Conservation (phyloP, 1,140 invertebrate genomes). For the Nephotettix cincticeps region DNA sequence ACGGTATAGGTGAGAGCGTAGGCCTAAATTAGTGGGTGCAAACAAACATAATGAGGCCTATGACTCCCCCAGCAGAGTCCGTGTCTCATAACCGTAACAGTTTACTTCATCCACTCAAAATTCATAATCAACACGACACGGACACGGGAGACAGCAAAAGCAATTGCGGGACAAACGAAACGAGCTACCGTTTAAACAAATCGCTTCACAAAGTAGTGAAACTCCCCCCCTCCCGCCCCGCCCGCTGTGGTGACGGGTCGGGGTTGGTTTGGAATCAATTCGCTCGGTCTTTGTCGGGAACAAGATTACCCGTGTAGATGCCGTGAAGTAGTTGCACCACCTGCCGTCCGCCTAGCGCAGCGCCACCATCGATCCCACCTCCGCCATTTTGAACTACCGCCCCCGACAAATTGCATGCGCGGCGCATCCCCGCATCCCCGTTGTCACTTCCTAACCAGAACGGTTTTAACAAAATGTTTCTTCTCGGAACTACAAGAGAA, state of each 20-base stretch:
- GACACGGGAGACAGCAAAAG: too few species aligned
- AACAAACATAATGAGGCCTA: too few species aligned
- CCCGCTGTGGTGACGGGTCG: neutral
- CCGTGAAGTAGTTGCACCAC: conserved; percentile 21
- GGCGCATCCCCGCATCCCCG: neutral
- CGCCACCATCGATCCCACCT: conserved; percentile 5
- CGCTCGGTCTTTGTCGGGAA: conserved; percentile 5
- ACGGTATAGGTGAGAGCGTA: too few species aligned
- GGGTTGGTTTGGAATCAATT: conserved; percentile 8
- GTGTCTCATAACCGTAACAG: too few species aligned
- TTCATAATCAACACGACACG: too few species aligned
- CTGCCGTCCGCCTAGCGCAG: neutral
- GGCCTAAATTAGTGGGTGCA: too few species aligned
- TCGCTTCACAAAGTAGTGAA: conserved; percentile 5
- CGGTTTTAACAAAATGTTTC: conserved; percentile 25
- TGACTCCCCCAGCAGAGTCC: too few species aligned
- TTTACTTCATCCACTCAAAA: too few species aligned
- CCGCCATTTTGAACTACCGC: conserved; percentile 25
- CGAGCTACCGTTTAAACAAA: neutral
- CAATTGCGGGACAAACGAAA: neutral
- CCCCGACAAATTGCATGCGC: conserved; percentile 21
- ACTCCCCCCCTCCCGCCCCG: neutral
- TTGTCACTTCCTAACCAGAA: conserved; percentile 25
- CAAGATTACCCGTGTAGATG: conserved; percentile 15
- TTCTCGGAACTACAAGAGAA: conserved; percentile 10